These are phyloP conservation scores for Tenthredo distinguenda DNA, from an alignment of 2,888 invertebrate genomes.

Conservation along the genomic window DNA sequence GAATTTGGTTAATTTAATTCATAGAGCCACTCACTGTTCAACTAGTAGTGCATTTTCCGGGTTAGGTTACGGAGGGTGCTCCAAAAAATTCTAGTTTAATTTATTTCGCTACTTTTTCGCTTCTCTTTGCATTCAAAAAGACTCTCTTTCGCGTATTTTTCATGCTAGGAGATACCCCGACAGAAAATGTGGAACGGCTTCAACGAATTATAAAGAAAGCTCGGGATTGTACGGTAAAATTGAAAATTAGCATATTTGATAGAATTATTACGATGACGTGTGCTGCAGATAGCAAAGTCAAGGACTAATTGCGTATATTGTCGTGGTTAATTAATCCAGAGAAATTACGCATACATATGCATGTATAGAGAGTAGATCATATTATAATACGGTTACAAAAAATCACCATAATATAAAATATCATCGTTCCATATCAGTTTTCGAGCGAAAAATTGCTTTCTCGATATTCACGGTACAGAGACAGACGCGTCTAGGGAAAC, in stretches of 20 bases:
- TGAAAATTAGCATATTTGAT: not conserved
- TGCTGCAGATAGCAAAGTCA: not conserved
- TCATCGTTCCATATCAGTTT: not conserved
- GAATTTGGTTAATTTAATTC: conserved; percentile 21
- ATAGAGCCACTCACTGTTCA: not conserved
- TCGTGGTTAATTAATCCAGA: conserved; percentile 13
- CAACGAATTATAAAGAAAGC: not conserved
- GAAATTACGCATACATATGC: conserved; percentile 6
- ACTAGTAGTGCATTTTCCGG: not conserved
- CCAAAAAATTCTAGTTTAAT: not conserved
- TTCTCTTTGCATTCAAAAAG: not conserved
- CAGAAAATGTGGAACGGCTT: not conserved
- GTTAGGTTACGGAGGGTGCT: not conserved
- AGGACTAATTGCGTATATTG: conserved; percentile 22
- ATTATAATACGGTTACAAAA: not conserved
- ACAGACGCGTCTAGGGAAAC: no score
- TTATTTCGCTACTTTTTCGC: no score
- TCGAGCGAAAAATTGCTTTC: not conserved
- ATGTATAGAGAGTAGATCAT: not conserved
- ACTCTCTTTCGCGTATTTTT: not conserved
- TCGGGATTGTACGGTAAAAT: not conserved
- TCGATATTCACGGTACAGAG: not conserved
- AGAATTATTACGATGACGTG: not conserved
- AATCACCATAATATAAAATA: not conserved
- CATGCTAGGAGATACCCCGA: not conserved